Evolutionary conservation across 2,888 invertebrate species (phyloP), one percentile per base, ranked within the genome.

Genomic region (Caenorhabditis sp.): DNA sequence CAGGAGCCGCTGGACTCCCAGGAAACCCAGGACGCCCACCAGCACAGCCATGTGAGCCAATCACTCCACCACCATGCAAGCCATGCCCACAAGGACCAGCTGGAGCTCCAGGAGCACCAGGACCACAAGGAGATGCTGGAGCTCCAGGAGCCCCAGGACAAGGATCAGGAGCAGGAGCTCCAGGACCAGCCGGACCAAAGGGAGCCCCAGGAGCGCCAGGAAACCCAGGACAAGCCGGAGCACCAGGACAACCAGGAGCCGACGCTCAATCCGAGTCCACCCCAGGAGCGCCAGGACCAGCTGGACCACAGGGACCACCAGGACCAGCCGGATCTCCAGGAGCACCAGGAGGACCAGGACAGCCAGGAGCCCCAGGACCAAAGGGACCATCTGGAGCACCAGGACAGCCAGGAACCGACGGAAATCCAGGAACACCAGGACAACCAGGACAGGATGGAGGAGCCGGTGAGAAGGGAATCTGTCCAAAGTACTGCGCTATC

Each of bases 171-270:
- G 59, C 58, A 31, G 85, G 85, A 82, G 77, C 82, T 4, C 82
- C 85, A 82, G 85, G 85, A 85, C 75, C 85, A 75, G 72, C 82
- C 5, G 85, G 85, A 85, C 80, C 80, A 74, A 80, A 80, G 73
- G 85, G 85, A 85, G 51, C 82, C 35, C 64, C 69, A 26, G 85
- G 85, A 85, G 75, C 75, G 0, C 85, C 85, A 75, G 85, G 85
- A 87, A 70, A 69, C 10, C 85, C 86, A 82, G 89, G 89, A 86
- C 86, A 86, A 56, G 70, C 84, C 26, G 89, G 89, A 87, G 79
- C 76, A 8, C 85, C 86, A 82, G 89, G 89, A 86, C 86, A 86
- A 56, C 87, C 86, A 63, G 89, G 89, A 85, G 38, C 24, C 5
- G 84, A 84, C 19, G 84, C 84, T 58, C 76, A 69, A 54, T 54